Evolutionary conservation across 2,888 invertebrate species (phyloP).

Genomic region (Ernsta delagoae): DNA sequence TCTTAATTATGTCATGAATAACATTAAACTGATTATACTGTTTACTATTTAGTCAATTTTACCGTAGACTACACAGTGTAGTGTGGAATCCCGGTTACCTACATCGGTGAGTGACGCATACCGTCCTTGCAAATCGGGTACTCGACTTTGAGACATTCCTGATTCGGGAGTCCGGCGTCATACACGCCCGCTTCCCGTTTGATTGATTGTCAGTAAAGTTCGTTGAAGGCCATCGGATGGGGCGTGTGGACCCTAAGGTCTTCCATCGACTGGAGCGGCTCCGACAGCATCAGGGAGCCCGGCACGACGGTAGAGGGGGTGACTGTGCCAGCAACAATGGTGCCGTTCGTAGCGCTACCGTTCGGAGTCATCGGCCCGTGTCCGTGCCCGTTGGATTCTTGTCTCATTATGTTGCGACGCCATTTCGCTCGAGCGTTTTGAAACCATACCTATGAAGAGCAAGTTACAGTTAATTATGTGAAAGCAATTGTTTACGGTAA

Average conservation of each 20-base stretch:
- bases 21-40: no score
- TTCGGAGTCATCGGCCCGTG: constrained; percentile 52
- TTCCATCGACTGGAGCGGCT: constrained; percentile 66
- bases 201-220: constrained; percentile 66
- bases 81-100: not conserved
- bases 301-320: constrained; percentile 51
- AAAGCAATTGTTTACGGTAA: no score
- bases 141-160: constrained; percentile 24
- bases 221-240: constrained; percentile 68
- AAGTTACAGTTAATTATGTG: not conserved
- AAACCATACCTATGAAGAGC: constrained; percentile 95
- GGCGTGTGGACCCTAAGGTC: constrained; percentile 73
- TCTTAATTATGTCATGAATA: no score
- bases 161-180: constrained; percentile 23
- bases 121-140: constrained; percentile 20
- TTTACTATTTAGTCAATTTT: no score
- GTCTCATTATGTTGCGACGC: constrained; percentile 96
- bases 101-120: constrained; percentile 16
- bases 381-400: constrained; percentile 82
- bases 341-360: constrained; percentile 57
- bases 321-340: constrained; percentile 49
- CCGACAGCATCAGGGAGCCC: constrained; percentile 59
- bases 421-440: constrained; percentile 99
- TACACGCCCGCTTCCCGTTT: constrained; percentile 25
- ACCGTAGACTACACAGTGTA: no score